Conservation (phyloP, 2,113 vertebrate genomes). For the Gymnocephalus cernua region DNA sequence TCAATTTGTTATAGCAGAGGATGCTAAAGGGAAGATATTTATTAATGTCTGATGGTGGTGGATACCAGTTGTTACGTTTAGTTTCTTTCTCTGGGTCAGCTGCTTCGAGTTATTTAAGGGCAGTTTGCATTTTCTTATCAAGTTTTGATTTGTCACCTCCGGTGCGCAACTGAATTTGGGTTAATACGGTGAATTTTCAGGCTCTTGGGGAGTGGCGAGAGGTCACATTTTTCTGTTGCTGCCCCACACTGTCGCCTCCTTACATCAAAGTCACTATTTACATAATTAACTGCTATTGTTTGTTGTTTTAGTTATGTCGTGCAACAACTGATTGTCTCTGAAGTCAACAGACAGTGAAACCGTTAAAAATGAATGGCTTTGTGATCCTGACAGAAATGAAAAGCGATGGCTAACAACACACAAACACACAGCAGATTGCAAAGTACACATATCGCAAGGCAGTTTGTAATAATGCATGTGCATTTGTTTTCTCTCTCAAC, state of each 20-base stretch:
- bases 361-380: slow-evolving; percentile 12
- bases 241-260: background rate
- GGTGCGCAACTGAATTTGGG: no score
- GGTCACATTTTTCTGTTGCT: background rate
- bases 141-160: no score
- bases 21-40: no score
- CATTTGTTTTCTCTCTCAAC: slow-evolving; percentile 11
- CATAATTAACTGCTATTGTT: no score
- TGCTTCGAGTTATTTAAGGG: no score
- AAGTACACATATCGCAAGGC: slow-evolving; percentile 29
- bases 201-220: no score
- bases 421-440: slow-evolving; percentile 27
- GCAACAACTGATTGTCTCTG: slow-evolving; percentile 3
- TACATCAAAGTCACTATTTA: background rate
- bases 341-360: slow-evolving; percentile 4
- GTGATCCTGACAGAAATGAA: slow-evolving; percentile 18
- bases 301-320: background rate
- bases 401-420: slow-evolving; percentile 20
- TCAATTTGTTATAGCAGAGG: no score
- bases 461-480: slow-evolving; percentile 36
- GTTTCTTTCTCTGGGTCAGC: no score
- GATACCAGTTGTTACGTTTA: no score
- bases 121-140: no score
- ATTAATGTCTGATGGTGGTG: no score
- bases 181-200: no score